Conservation (phyloP, 1,140 invertebrate genomes). For the Agrypnia vestita region DNA sequence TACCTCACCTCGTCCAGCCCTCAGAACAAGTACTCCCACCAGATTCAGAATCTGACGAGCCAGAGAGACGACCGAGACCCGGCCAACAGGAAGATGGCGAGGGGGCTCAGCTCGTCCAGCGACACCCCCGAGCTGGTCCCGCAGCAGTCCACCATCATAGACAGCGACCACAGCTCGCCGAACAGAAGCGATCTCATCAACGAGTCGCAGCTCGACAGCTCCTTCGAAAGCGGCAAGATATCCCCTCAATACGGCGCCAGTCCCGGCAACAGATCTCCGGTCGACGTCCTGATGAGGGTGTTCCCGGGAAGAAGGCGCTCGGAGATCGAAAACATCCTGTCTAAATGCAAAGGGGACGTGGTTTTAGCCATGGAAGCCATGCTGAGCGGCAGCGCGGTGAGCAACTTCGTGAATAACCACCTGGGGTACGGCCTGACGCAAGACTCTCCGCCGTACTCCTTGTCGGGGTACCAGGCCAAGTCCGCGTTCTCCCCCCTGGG, state of each 20-base stretch:
- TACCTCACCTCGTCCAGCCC: slow-evolving; percentile 50
- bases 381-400: slow-evolving; percentile 77
- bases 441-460: slow-evolving; percentile 66
- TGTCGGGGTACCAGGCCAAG: slow-evolving; percentile 69
- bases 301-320: slow-evolving; percentile 88
- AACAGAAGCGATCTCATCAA: slow-evolving; percentile 58
- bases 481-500: slow-evolving; percentile 85
- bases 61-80: slow-evolving; percentile 41
- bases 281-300: slow-evolving; percentile 75
- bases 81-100: slow-evolving; percentile 47
- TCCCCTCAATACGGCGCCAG: slow-evolving; percentile 58
- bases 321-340: slow-evolving; percentile 88
- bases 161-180: slow-evolving; percentile 57
- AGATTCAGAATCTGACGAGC: slow-evolving; percentile 56
- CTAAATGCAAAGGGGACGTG: slow-evolving; percentile 87
- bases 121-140: slow-evolving; percentile 54
- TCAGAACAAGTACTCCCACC: slow-evolving; percentile 56
- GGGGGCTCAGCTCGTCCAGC: slow-evolving; percentile 53
- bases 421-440: slow-evolving; percentile 64
- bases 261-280: slow-evolving; percentile 66
- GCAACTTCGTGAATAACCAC: slow-evolving; percentile 57
- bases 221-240: slow-evolving; percentile 59
- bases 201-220: slow-evolving; percentile 57
- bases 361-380: slow-evolving; percentile 93
- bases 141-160: slow-evolving; percentile 54